phyloP scores from a whole-genome alignment of 2,797 vertebrate species.

The Zalophus californianus region DNA sequence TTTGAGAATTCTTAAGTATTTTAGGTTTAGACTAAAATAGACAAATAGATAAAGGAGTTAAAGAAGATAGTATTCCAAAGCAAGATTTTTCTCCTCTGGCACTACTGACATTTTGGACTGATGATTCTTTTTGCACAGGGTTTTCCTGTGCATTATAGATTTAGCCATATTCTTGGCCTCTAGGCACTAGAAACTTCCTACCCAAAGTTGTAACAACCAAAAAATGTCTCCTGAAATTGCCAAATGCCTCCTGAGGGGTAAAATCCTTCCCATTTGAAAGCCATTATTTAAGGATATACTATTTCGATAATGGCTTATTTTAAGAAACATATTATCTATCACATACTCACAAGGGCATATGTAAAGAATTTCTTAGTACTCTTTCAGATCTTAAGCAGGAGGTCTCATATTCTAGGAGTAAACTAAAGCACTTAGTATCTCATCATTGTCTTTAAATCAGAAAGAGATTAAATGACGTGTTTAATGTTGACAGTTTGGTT shows the following conservation, averaged over 20 bases:
- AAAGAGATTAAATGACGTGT: background rate
- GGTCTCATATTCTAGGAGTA: background rate
- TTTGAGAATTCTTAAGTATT: background rate
- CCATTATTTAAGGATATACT: background rate
- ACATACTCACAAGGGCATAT: background rate
- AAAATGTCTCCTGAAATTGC: background rate
- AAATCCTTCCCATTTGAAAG: background rate
- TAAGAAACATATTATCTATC: background rate
- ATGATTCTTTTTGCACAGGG: background rate
- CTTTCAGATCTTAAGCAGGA: background rate
- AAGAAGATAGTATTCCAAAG: background rate
- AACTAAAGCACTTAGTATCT: background rate
- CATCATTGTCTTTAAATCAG: background rate
- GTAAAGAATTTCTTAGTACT: background rate
- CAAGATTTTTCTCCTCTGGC: background rate
- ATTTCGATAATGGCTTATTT: background rate
- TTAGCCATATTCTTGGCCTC: background rate
- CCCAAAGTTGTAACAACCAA: background rate
- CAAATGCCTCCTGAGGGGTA: background rate
- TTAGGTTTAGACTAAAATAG: background rate
- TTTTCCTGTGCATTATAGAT: background rate
- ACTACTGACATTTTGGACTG: background rate
- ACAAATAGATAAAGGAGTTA: background rate
- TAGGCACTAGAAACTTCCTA: background rate
- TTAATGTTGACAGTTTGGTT: background rate